Evolutionary conservation across 2,113 vertebrate genomes (phyloP), one percentile per base, ranked within the genome.

Genomic region (Cisticola juncidis): DNA sequence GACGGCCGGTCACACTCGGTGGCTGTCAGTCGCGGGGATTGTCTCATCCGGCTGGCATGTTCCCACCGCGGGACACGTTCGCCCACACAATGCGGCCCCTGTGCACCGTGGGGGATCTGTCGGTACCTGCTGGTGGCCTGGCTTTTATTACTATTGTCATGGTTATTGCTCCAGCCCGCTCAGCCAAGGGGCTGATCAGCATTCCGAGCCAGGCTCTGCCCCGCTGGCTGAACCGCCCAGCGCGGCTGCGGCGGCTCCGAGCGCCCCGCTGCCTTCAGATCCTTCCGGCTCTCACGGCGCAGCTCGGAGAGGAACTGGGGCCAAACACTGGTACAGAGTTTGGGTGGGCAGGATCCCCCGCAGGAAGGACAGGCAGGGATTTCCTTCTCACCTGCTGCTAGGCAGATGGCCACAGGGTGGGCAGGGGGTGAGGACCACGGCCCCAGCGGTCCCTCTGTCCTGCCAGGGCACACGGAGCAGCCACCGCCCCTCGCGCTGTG

Each of bases 11-110:
- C 91, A 70, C 50, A 11, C 71, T 94, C 61, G 45, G 54, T 1
- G 58, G 33, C 93, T 94, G 88, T 36, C 74, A 36, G 90, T 7
- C 14, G 50, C 3, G 5, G 81, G 51, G 90, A 96, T 96, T 97
- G 97, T 88, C 93, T 97, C 97, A 97, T 58, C 81, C 44, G 10
- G 42, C 94, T 97, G 97, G 96, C 95, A 97, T 96, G 93, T 96
- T 94, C 96, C 95, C 96, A 96, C 93, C 62, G 12, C 78, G 53
- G 69, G 88, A 91, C 96, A 81, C 51, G 86, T 51, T 88, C 58
- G 8, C 80, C 14, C 86, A 14, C 89, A 97, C 97, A 97, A 97
- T 92, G 91, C 88, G 19, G 90, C 35, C 94, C 95, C 96, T 97
- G 95, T 97, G 94, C 70, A 19, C 91, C 45, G 42, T 33, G 85